These are phyloP conservation scores for Phymatocera aterrima DNA, from an alignment of 2,888 invertebrate species.

Conservation along the genomic window DNA sequence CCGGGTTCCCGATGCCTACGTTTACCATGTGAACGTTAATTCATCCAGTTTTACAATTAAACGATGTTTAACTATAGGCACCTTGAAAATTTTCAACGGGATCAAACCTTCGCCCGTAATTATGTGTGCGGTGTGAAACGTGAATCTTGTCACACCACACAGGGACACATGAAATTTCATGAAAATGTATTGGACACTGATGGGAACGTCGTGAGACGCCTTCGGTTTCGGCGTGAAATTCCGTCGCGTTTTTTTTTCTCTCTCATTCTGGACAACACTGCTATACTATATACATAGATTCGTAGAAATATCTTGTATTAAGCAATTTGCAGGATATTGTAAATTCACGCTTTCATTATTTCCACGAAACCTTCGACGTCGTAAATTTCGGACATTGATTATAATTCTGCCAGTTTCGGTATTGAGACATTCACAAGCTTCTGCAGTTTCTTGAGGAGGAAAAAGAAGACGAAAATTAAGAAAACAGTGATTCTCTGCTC, in stretches of 20 bases:
- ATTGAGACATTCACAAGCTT: too few relatives aligned
- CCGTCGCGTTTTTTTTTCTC: not conserved
- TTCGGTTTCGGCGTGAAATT: not conserved
- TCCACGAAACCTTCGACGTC: too few relatives aligned
- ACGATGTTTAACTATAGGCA: not conserved
- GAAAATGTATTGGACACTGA: not conserved
- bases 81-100: not conserved
- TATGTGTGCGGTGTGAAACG: slow-evolving; percentile 32
- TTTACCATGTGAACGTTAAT: slow-evolving; percentile 14
- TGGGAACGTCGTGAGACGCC: not conserved
- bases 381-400: too few relatives aligned
- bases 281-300: too few relatives aligned
- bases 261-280: too few relatives aligned
- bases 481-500: too few relatives aligned
- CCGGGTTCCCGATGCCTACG: not conserved
- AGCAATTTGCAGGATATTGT: too few relatives aligned
- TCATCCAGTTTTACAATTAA: slow-evolving; percentile 8
- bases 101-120: not conserved
- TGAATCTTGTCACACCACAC: not conserved
- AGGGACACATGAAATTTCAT: not conserved
- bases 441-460: too few relatives aligned
- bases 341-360: too few relatives aligned
- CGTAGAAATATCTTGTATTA: too few relatives aligned
- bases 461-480: too few relatives aligned
- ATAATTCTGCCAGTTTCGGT: too few relatives aligned